These are phyloP conservation scores for Sceloporus tristichus DNA, from an alignment of 2,113 vertebrate species.

Conservation along the genomic window DNA sequence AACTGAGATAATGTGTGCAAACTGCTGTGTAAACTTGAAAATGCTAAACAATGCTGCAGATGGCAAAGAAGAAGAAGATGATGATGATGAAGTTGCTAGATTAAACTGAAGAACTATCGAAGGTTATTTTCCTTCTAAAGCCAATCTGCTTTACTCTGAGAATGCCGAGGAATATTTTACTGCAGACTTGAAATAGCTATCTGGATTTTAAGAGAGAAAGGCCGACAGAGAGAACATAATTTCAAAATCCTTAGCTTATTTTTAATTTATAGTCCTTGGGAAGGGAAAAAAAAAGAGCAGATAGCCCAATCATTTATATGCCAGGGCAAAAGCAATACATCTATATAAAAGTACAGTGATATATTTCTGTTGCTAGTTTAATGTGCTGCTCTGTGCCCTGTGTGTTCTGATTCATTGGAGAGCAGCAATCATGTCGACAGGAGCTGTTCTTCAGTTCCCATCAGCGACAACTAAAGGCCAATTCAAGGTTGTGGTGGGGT, in stretches of 20 bases:
- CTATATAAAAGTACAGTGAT: constrained; percentile 90
- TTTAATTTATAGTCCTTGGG: constrained; percentile 87
- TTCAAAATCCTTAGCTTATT: constrained; percentile 85
- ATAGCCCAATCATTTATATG: constrained; percentile 88
- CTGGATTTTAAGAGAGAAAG: constrained; percentile 46
- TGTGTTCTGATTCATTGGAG: constrained; percentile 88
- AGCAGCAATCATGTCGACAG: constrained; percentile 89
- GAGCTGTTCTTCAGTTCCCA: constrained; percentile 88
- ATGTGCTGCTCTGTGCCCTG: constrained; percentile 86
- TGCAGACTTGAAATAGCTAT: constrained; percentile 75
- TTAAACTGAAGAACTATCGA: constrained; percentile 15
- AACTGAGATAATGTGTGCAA: neutral
- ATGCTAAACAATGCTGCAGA: neutral
- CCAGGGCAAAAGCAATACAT: constrained; percentile 86
- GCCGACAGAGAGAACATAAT: constrained; percentile 77
- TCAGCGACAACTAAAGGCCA: constrained; percentile 89
- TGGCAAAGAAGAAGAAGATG: neutral
- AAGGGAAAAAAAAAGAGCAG: constrained; percentile 79
- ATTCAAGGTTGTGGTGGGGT: constrained; percentile 89
- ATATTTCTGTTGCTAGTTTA: constrained; percentile 88
- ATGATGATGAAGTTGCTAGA: neutral
- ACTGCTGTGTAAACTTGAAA: neutral
- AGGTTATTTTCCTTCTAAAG: constrained; percentile 43
- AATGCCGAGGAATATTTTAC: constrained; percentile 81
- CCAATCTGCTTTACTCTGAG: constrained; percentile 58